Base-by-base conservation (phyloP, 1,140 invertebrate species). In the Dreissena rostriformis region DNA sequence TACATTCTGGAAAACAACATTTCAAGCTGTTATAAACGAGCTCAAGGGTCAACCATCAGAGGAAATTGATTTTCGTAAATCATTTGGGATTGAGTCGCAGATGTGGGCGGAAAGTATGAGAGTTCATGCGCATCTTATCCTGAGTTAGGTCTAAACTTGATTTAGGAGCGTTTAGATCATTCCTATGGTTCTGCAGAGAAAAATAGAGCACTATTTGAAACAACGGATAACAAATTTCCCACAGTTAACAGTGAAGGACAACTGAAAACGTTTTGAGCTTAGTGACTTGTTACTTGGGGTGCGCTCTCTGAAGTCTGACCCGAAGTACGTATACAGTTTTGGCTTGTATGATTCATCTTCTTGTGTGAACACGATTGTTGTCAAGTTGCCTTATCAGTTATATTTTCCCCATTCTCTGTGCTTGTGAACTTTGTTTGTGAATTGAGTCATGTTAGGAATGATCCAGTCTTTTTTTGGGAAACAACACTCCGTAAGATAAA, bases 401-500 rank as follows among this genome's bases (percentile, higher is more conserved):
- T 26, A n/a, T 89, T 72, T 70, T 78, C 84, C 4, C 80, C 82
- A 19, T 89, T 90, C 52, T 24, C n/a, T 14, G 49, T 81, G 7
- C 85, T 89, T 84, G 65, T 77, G 1, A 52, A 81, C 12, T 90
- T 85, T 66, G 55, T 86, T n/a, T n/a, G n/a, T n/a, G n/a, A n/a
- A n/a, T n/a, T n/a, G n/a, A n/a, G n/a, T n/a, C n/a, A n/a, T n/a
- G 11, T n/a, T 29, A n/a, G 80, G 83, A 72, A 81, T 63, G 68
- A 81, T 55, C 78, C 66, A 52, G 66, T 8, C 17, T 79, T 70
- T 28, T 19, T 61, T 55, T 65, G 17, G 15, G 26, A 51, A n/a
- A 5, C 10, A 12, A 14, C 19, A 19, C 12, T 19, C 19, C 53
- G 19, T 57, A 57, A 14, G 53, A 57, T 57, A 12, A 57, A 57